Evolutionary conservation across 2,113 vertebrate species (phyloP).

Genomic region (Semnornis frantzii): DNA sequence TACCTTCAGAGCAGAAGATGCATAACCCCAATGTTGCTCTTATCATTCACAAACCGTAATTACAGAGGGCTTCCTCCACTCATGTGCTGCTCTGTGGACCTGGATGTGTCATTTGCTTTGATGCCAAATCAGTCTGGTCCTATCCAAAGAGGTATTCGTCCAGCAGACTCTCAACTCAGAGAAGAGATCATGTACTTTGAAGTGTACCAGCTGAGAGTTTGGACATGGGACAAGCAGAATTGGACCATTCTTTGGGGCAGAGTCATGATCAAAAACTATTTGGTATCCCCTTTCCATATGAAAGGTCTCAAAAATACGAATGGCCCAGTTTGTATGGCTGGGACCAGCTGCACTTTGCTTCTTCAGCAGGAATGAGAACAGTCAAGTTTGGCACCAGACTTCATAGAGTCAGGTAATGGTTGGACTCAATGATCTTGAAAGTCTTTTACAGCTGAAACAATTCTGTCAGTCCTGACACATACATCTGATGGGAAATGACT

Average conservation of each 20-base stretch:
- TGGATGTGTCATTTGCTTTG: neutral
- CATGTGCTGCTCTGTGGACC: rapidly evolving
- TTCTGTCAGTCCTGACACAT: no score
- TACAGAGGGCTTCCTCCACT: neutral
- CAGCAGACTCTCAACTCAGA: neutral
- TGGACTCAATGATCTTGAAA: no score
- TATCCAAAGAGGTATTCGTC: neutral
- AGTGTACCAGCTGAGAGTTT: neutral
- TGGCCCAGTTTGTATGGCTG: neutral
- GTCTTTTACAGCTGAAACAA: no score
- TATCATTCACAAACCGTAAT: neutral
- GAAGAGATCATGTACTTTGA: rapidly evolving
- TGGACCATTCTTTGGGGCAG: neutral
- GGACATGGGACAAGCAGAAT: neutral
- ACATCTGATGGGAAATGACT: neutral
- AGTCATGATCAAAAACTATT: neutral
- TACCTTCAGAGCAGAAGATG: neutral
- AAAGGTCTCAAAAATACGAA: neutral
- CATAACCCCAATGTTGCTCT: neutral
- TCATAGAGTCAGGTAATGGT: no score
- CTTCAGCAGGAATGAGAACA: neutral
- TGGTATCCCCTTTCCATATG: neutral
- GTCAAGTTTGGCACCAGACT: no score
- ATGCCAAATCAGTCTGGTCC: neutral
- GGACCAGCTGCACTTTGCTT: neutral